Conservation (phyloP, 2,113 vertebrate genomes). For the Chauna torquata region DNA sequence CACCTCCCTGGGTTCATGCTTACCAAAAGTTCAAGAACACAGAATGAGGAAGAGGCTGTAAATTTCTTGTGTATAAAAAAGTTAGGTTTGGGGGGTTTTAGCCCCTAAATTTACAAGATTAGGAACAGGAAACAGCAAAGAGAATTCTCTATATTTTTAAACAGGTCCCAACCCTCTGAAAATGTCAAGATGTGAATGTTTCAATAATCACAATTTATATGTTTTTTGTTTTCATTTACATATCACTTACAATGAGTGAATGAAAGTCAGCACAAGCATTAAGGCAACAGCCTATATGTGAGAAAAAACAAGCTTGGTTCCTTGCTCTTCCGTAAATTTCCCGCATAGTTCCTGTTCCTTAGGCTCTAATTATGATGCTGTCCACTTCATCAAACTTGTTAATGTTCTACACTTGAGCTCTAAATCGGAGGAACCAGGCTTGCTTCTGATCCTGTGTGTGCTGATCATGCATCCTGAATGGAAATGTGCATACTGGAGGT, state of each 20-base stretch:
- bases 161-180: background rate
- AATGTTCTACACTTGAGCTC: background rate
- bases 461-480: background rate
- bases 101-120: background rate
- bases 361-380: background rate
- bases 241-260: background rate
- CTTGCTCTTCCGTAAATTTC: background rate
- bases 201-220: background rate
- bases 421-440: background rate
- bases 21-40: background rate
- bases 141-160: background rate
- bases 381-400: background rate
- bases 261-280: background rate
- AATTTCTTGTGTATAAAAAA: fast-evolving
- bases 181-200: background rate
- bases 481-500: background rate
- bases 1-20: background rate
- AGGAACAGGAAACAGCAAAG: background rate
- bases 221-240: background rate
- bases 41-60: fast-evolving
- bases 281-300: background rate
- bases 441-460: background rate
- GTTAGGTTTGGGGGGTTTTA: background rate
- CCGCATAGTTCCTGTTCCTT: background rate
- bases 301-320: background rate